A percentile compares a stretch with the other conserved stretches of the same genome.
Conservation (phyloP, 2,888 invertebrate species). For the Linnaemya vulpina region DNA sequence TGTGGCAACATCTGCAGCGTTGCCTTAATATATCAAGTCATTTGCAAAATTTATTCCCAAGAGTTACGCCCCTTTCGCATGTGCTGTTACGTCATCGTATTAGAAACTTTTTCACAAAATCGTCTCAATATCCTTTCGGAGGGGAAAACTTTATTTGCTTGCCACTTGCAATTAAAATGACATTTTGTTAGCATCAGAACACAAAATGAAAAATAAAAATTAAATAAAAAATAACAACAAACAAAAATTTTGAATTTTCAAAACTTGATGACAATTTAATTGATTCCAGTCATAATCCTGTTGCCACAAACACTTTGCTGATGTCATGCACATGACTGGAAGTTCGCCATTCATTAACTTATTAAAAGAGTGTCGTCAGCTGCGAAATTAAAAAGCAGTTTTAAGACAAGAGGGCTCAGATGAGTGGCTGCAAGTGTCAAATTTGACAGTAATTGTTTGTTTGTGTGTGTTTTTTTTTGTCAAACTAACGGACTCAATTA, state of each 20-base stretch:
- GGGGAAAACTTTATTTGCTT: constrained; percentile 1
- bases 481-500: neutral
- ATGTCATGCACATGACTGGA: constrained; percentile 34
- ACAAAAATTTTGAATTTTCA: constrained; percentile 6
- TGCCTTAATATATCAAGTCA: constrained; percentile 47
- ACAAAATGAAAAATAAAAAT: neutral
- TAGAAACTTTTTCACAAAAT: constrained; percentile 3
- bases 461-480: neutral
- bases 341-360: neutral
- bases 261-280: constrained; percentile 71
- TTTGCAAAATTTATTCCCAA: constrained; percentile 19
- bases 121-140: constrained; percentile 25
- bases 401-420: neutral
- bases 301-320: constrained; percentile 44
- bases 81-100: constrained; percentile 35
- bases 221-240: neutral
- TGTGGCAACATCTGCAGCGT: constrained; percentile 47
- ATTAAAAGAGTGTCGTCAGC: constrained; percentile 47
- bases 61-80: constrained; percentile 61
- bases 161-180: constrained; percentile 64
- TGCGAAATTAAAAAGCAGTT: constrained; percentile 32
- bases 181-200: constrained; percentile 56
- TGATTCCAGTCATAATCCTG: constrained; percentile 56
- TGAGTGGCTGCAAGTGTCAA: neutral
- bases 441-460: constrained; percentile 1